Conservation (phyloP, 2,888 invertebrate species). For the Toxonevra muliebris region DNA sequence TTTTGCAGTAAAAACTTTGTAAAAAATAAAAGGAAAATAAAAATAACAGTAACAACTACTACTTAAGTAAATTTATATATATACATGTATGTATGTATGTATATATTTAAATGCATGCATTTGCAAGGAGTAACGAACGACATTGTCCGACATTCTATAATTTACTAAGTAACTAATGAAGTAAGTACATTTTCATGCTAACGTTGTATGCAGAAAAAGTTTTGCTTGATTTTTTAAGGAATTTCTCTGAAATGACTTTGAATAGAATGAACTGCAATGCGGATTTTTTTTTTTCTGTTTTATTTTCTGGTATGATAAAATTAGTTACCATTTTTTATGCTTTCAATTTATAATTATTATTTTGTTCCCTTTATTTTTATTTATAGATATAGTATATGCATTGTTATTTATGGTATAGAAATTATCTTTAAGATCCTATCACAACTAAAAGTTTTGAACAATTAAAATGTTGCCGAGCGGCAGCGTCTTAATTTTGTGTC, state of each 20-base stretch:
- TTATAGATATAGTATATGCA: not conserved
- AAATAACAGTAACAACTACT: too few species aligned
- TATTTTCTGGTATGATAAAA: too few species aligned
- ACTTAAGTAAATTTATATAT: too few species aligned
- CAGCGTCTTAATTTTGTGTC: slow-evolving; percentile 49
- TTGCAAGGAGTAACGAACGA: slow-evolving; percentile 57
- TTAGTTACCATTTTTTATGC: too few species aligned
- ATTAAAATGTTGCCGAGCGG: slow-evolving; percentile 54
- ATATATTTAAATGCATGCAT: slow-evolving; percentile 8
- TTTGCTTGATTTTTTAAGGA: slow-evolving; percentile 7
- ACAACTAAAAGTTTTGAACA: not conserved
- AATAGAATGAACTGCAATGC: too few species aligned
- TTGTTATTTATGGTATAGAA: not conserved
- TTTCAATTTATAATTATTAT: too few species aligned
- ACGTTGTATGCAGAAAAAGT: slow-evolving; percentile 30
- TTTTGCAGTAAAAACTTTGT: slow-evolving; percentile 8
- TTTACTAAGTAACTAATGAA: slow-evolving; percentile 32
- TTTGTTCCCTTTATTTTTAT: not conserved
- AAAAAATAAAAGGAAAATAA: too few species aligned
- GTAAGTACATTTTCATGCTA: slow-evolving; percentile 31
- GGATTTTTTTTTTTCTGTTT: too few species aligned
- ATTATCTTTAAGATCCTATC: not conserved
- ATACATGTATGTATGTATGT: too few species aligned
- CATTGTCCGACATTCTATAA: slow-evolving; percentile 58
- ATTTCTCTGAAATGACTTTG: slow-evolving; percentile 18